Conservation (phyloP, 2,888 invertebrate species). For the Brenthis ino region DNA sequence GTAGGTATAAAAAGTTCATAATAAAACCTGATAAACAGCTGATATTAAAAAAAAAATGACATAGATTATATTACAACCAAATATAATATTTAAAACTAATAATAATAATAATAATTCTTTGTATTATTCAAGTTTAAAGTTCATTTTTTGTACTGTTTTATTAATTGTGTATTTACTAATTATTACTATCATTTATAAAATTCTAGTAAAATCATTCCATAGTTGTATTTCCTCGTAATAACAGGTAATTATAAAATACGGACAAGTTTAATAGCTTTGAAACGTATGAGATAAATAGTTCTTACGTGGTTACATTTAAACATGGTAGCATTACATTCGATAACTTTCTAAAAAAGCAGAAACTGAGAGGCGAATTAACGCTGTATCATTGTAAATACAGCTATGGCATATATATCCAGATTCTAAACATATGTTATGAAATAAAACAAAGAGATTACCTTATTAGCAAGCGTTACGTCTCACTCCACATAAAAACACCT, state of each 20-base stretch:
- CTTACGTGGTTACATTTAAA: conserved; percentile 41
- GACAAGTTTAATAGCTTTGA: conserved; percentile 14
- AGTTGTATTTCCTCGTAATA: conserved; percentile 4
- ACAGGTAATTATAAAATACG: conserved; percentile 21
- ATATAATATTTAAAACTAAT: not conserved
- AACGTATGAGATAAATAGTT: conserved; percentile 12
- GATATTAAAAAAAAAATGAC: conserved; percentile 20
- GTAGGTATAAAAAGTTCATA: conserved; percentile 16
- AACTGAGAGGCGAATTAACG: not conserved
- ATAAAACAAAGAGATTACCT: conserved; percentile 66
- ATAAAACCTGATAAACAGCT: conserved; percentile 34
- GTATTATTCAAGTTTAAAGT: no score
- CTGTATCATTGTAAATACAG: conserved; percentile 5
- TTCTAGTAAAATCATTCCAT: not conserved
- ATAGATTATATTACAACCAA: not conserved
- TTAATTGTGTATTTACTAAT: no score
- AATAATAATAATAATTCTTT: no score
- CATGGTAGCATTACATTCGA: conserved; percentile 47
- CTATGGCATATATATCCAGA: conserved; percentile 61
- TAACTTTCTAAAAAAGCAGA: conserved; percentile 58
- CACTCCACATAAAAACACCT: conserved; percentile 71
- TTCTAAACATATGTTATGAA: conserved; percentile 42
- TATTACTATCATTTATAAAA: not conserved
- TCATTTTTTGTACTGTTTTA: no score
- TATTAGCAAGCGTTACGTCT: conserved; percentile 66